phyloP scores from a whole-genome alignment of 2,113 vertebrate species.

The Mirza zaza region DNA sequence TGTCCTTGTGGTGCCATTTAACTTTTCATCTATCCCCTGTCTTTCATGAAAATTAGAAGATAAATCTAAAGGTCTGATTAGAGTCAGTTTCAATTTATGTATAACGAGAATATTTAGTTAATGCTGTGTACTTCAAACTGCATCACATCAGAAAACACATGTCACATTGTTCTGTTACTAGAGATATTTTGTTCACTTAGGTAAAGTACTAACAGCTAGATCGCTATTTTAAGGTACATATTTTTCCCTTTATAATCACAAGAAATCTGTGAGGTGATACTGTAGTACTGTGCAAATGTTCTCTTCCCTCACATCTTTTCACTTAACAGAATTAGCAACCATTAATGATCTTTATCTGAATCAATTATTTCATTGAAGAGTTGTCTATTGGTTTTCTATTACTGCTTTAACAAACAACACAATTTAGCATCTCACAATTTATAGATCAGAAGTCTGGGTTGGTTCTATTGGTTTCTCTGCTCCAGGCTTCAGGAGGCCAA shows the following conservation, averaged over 20 bases:
- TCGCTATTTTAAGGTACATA: background rate
- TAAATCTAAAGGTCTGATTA: background rate
- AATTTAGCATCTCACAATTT: constrained; percentile 3
- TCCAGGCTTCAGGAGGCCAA: background rate
- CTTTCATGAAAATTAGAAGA: constrained; percentile 2
- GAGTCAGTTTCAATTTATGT: background rate
- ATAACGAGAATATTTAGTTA: background rate
- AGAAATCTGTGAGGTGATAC: constrained; percentile 1
- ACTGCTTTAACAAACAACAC: background rate
- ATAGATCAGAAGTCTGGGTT: background rate
- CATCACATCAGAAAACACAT: background rate
- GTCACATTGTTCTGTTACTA: background rate
- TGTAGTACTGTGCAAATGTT: background rate
- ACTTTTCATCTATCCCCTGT: background rate
- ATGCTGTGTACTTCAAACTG: background rate
- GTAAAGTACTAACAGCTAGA: background rate
- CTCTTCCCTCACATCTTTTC: background rate
- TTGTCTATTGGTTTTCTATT: background rate
- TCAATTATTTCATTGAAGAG: background rate
- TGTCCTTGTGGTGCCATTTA: background rate
- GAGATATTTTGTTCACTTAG: background rate
- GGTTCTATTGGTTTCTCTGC: background rate
- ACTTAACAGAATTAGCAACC: background rate
- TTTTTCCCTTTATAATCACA: background rate
- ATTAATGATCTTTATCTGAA: background rate